phyloP scores from a whole-genome alignment of 1,140 invertebrate genomes.

The Drosophila subpulchrella region DNA sequence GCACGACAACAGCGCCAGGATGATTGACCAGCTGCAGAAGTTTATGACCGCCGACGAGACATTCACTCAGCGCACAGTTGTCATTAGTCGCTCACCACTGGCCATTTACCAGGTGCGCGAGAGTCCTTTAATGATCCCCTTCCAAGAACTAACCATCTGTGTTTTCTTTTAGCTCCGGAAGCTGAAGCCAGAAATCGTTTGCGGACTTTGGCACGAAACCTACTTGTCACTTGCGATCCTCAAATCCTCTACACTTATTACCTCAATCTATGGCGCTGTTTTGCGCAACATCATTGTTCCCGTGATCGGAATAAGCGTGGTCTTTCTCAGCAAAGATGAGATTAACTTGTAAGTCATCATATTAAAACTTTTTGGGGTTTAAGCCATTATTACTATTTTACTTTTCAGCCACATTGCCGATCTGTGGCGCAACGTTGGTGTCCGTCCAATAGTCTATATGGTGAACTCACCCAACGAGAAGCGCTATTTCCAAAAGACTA shows the following conservation, averaged over 20 bases:
- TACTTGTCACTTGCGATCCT: conserved; percentile 69
- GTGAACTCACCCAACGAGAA: conserved; percentile 84
- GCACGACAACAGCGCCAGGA: conserved; percentile 71
- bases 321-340: conserved; percentile 83
- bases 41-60: conserved; percentile 62
- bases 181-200: conserved; percentile 74
- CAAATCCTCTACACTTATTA: conserved; percentile 77
- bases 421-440: conserved; percentile 82
- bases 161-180: conserved; percentile 69
- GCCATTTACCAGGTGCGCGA: conserved; percentile 74
- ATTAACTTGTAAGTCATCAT: conserved; percentile 73
- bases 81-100: conserved; percentile 76
- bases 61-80: conserved; percentile 69
- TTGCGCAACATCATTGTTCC: conserved; percentile 83
- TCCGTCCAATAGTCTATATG: conserved; percentile 82
- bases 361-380: background rate
- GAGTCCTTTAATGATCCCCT: background rate
- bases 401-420: conserved; percentile 77
- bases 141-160: background rate
- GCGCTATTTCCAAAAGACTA: conserved; percentile 83
- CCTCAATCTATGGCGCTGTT: conserved; percentile 81
- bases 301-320: conserved; percentile 83
- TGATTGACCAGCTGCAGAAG: conserved; percentile 72
- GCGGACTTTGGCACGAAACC: conserved; percentile 83
- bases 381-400: background rate